Base-by-base conservation (phyloP, 2,113 vertebrate genomes). In the Polypterus senegalus region DNA sequence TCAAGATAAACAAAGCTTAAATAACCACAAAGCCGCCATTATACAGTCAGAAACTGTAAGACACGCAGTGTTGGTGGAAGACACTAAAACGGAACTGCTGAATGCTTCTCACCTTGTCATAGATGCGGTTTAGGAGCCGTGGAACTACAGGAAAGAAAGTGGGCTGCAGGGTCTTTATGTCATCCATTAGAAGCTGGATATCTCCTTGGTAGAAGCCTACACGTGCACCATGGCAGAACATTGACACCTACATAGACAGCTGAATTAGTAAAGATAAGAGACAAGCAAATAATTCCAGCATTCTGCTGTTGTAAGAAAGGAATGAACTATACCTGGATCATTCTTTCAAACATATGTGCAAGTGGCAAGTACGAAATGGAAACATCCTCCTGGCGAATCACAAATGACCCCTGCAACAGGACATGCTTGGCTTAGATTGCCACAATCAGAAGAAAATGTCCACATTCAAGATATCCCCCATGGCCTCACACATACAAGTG, bases 301-400 rank as follows among this genome's bases (percentile, higher is more conserved):
- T 4, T 46, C 10, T 52, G 43, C 27, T 9, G 9, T 9, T 51
- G 49, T 51, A 47, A 49, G 5, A 45, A 43, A 11, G 9, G 7
- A 9, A 44, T 47, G 43, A 58, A 5, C 11, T 9, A 54, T 67
- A 88, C 85, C 83, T 86, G 83, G 66, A 85, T 85, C 86, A 88
- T 84, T 67, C 83, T 77, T 71, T 88, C 86, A 63, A 88, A 88
- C 85, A 87, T 88, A 72, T 88, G 85, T 45, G 85, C 86, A 46
- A 88, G 83, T 1, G 85, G 86, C 69, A 88, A 76, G 75, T 88
- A 88, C 1, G 86, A 88, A 70, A 88, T 86, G n/a, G 83, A 83
- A 72, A 88, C 82, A 9, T 87, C 83, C 47, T 85, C 79, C 46
- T 82, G 75, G 5, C 64, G 75, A 70, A 85, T 80, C 61, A 78